phyloP scores from a whole-genome alignment of 2,888 invertebrate species.

The Agriopis aurantiaria region DNA sequence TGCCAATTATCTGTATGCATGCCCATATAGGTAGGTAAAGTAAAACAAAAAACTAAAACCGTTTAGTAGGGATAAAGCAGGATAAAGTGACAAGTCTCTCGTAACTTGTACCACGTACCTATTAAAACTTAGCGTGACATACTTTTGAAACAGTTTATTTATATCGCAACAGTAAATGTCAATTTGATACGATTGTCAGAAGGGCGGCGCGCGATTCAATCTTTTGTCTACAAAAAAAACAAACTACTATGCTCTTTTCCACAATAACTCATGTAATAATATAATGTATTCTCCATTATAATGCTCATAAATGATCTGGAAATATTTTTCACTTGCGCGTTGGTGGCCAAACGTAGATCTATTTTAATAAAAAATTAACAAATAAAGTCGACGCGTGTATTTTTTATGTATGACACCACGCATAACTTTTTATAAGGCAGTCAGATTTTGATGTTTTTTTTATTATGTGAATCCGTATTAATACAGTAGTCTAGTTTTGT shows the following conservation, averaged over 20 bases:
- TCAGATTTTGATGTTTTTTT: too few relatives aligned
- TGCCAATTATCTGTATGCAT: too few relatives aligned
- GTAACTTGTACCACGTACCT: slow-evolving; percentile 22
- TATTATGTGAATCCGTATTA: too few relatives aligned
- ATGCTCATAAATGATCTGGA: neutral
- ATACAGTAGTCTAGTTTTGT: too few relatives aligned
- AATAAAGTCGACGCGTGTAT: too few relatives aligned
- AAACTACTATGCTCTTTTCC: neutral
- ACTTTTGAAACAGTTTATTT: slow-evolving; percentile 65
- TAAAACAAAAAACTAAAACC: neutral
- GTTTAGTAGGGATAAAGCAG: too few relatives aligned
- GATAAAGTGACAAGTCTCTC: neutral
- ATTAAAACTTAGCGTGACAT: slow-evolving; percentile 48
- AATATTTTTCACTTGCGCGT: neutral
- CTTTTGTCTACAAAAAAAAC: slow-evolving; percentile 18
- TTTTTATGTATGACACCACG: too few relatives aligned
- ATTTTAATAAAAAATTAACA: too few relatives aligned
- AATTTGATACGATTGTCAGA: slow-evolving; percentile 55
- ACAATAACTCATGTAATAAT: neutral
- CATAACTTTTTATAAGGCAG: too few relatives aligned
- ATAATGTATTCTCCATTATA: neutral
- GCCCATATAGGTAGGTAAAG: neutral
- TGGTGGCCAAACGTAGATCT: too few relatives aligned
- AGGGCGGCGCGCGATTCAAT: slow-evolving; percentile 25
- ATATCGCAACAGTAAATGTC: slow-evolving; percentile 70